phyloP scores from a whole-genome alignment of 2,888 invertebrate genomes.

The Andrena chrysosceles region DNA sequence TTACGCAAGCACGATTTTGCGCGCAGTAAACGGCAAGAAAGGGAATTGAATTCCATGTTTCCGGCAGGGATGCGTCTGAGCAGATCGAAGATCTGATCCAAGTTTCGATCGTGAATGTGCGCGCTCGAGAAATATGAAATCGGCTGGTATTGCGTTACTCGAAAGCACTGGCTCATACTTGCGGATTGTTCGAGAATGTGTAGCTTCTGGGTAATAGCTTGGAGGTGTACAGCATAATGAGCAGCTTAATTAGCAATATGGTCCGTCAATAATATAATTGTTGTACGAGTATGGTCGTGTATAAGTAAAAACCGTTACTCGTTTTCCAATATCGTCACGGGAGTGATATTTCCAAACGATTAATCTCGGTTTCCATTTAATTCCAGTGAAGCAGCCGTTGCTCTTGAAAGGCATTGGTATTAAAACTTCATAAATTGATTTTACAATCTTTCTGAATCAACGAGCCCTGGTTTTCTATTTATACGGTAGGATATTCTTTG shows the following conservation, averaged over 20 bases:
- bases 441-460: background rate
- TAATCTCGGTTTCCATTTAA: conserved; percentile 8
- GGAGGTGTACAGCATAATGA: no score
- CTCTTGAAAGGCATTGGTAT: background rate
- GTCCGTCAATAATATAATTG: background rate
- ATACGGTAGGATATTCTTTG: background rate
- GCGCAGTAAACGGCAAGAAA: conserved; percentile 11
- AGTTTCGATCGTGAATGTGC: background rate
- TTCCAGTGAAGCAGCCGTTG: background rate
- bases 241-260: no score
- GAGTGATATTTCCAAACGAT: background rate
- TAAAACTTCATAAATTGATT: background rate
- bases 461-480: background rate
- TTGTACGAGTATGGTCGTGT: background rate
- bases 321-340: background rate
- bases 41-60: conserved; percentile 23
- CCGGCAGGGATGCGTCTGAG: background rate
- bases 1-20: conserved; percentile 50
- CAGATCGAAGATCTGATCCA: conserved; percentile 25
- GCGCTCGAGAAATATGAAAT: background rate
- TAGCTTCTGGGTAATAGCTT: no score
- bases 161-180: background rate
- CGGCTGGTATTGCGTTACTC: background rate
- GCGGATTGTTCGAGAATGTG: no score
- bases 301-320: no score